A percentile compares a stretch with the other conserved stretches of the same genome.
phyloP scores from a whole-genome alignment of 2,888 invertebrate genomes.

The Cataglyphis altisquamis region DNA sequence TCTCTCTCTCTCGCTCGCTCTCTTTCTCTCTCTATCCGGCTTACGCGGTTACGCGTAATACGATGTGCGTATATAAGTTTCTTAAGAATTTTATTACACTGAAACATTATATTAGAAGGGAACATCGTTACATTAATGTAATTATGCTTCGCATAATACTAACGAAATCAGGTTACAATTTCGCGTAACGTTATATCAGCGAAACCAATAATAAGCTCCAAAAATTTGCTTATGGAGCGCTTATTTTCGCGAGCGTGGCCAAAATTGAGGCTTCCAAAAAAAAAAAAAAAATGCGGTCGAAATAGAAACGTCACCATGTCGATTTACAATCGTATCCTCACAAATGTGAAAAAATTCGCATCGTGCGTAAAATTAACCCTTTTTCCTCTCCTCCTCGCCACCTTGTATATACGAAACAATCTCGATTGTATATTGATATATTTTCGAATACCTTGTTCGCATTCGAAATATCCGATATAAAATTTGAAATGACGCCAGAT shows the following conservation, averaged over 20 bases:
- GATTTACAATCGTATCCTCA: not conserved
- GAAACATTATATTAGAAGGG: constrained; percentile 31
- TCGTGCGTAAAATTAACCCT: constrained; percentile 32
- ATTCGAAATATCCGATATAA: not conserved
- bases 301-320: not conserved
- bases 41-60: constrained; percentile 40
- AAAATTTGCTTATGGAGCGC: constrained; percentile 32
- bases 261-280: not conserved
- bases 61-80: constrained; percentile 39
- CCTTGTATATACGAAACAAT: constrained; percentile 12
- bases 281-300: not conserved
- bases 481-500: not conserved
- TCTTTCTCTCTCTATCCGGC: constrained; percentile 13
- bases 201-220: constrained; percentile 43
- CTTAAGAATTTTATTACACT: constrained; percentile 50
- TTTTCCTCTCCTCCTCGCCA: no score
- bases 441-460: not conserved
- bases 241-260: not conserved
- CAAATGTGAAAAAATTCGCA: constrained; percentile 1
- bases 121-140: constrained; percentile 37
- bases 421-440: not conserved
- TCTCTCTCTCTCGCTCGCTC: constrained; percentile 11
- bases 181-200: constrained; percentile 40
- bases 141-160: constrained; percentile 44
- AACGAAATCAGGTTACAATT: constrained; percentile 41